Conservation (phyloP, 1,140 invertebrate genomes). For the Heliconius congener region DNA sequence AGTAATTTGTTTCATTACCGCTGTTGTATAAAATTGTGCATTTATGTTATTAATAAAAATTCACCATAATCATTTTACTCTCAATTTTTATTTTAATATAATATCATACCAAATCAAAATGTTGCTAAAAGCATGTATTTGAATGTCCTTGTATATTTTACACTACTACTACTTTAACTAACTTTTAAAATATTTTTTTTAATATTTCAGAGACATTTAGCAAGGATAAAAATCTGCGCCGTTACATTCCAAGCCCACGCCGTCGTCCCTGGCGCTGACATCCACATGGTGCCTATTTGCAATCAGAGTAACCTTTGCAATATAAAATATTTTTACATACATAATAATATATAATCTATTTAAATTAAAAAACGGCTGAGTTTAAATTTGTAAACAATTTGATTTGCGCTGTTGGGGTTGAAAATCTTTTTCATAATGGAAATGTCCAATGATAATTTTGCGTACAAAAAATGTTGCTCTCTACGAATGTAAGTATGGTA, state of each 20-base stretch:
- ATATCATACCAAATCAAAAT: too few relatives aligned
- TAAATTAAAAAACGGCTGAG: neutral
- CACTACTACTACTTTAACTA: too few relatives aligned
- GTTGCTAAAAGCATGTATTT: neutral
- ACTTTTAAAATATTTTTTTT: too few relatives aligned
- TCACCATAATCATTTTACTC: too few relatives aligned
- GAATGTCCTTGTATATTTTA: neutral
- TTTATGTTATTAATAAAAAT: too few relatives aligned
- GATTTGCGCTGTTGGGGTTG: neutral
- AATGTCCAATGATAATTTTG: neutral
- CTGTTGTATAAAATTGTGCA: too few relatives aligned
- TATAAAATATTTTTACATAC: neutral
- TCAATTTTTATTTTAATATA: too few relatives aligned
- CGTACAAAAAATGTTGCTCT: too few relatives aligned
- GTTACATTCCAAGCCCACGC: constrained; percentile 59
- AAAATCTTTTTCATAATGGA: neutral
- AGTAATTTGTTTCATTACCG: too few relatives aligned
- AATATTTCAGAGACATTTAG: constrained; percentile 66
- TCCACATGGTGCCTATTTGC: constrained; percentile 7
- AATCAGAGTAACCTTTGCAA: neutral
- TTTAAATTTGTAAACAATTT: neutral
- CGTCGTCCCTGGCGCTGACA: constrained; percentile 73
- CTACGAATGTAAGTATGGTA: too few relatives aligned
- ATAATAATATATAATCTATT: neutral
- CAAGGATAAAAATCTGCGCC: constrained; percentile 52